Percentiles rank a stretch among this genome's conserved stretches.
phyloP scores from a whole-genome alignment of 1,140 invertebrate genomes.

The Caenorhabditis tropicalis region DNA sequence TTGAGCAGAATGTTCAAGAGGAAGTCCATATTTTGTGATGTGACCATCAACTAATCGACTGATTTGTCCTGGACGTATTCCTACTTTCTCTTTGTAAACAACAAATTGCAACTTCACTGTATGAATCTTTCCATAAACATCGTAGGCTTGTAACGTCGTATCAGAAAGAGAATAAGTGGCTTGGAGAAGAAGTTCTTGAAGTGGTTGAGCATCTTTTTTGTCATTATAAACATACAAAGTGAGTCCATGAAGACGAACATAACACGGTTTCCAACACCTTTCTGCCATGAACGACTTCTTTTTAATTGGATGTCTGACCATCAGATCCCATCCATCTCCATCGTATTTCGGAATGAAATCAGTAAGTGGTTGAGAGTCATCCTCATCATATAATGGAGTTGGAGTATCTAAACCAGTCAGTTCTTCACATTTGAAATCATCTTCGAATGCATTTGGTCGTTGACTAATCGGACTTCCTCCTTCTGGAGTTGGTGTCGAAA shows the following conservation, averaged over 20 bases:
- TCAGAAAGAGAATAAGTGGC: constrained; percentile 71
- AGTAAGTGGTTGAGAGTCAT: constrained; percentile 88
- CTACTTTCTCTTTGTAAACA: constrained; percentile 96
- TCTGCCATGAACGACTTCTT: constrained; percentile 97
- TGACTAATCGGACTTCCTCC: constrained; percentile 65
- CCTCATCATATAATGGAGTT: constrained; percentile 88
- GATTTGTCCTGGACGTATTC: constrained; percentile 84
- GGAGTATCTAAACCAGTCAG: constrained; percentile 50
- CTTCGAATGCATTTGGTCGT: constrained; percentile 68
- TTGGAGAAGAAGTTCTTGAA: constrained; percentile 73
- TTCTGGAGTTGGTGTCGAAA: constrained; percentile 70
- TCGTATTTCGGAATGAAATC: constrained; percentile 81
- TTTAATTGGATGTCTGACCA: constrained; percentile 76
- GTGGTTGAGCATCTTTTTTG: constrained; percentile 85
- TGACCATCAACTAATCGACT: constrained; percentile 78
- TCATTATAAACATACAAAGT: constrained; percentile 86
- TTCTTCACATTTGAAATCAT: constrained; percentile 67
- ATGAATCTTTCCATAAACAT: constrained; percentile 98
- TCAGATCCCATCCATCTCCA: constrained; percentile 91
- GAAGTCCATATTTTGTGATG: constrained; percentile 91
- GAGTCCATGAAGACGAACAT: constrained; percentile 83
- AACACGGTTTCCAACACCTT: constrained; percentile 97
- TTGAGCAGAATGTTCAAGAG: constrained; percentile 89
- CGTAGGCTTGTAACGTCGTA: constrained; percentile 74
- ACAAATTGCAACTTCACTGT: constrained; percentile 97